Base-by-base conservation (phyloP, 2,113 vertebrate genomes). In the Microcebus murinus region DNA sequence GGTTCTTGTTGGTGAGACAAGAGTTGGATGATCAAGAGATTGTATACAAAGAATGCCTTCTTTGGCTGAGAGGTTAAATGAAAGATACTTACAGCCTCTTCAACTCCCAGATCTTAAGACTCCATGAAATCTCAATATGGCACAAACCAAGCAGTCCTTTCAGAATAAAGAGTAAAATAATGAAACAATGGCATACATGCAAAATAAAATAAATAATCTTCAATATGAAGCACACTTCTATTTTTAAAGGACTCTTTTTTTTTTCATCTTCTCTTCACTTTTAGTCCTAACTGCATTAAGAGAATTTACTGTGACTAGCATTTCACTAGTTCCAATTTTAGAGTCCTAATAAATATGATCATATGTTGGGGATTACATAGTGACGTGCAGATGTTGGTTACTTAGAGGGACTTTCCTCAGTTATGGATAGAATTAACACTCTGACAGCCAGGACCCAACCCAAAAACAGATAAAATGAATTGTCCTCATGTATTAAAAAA, bases 401-500 rank as follows among this genome's bases (percentile, higher is more conserved):
- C 45, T 59, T 61, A 80, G 59, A 92, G 29, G 55, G 70, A 87
- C 87, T 96, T 89, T 83, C 93, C 87, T 81, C 42, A 42, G 13
- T 55, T 63, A 42, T 59, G 29, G 74, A 61, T 23, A 90, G 55
- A 95, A 96, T 90, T 77, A 81, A 90, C 23, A 50, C 25, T 79
- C 36, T 57, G 50, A 77, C 31, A 93, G 42, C n/a, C 25, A 93
- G 10, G 82, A 59, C 18, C 15, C n/a, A 48, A 63, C 42, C 88
- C 77, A 55, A 80, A 94, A 95, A 94, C 25, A 95, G 67, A 65
- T 55, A 63, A 96, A 86, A 94, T 74, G 39, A 81, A 96, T 85
- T 81, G 59, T 95, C 65, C 34, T 71, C n/a, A 45, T n/a, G 48
- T 55, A 93, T 91, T 59, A 52, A 89, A 92, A 63, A 76, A 57